Conservation (phyloP, 2,113 vertebrate genomes). For the Engraulis encrasicolus region DNA sequence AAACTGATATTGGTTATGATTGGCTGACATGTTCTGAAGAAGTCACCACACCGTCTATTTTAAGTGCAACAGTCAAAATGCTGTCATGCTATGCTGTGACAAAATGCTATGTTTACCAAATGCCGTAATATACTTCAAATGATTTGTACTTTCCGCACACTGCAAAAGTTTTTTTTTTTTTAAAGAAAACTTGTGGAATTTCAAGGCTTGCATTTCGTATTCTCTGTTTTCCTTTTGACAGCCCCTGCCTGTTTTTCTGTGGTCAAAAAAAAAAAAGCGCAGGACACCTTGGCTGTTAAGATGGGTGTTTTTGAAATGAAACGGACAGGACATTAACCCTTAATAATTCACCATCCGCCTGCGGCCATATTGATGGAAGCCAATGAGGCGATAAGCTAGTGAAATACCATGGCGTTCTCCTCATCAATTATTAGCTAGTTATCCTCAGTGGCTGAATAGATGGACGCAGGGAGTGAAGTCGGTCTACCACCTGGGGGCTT, state of each 20-base stretch:
- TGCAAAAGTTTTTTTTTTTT: too few relatives aligned
- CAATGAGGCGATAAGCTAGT: conserved; percentile 47
- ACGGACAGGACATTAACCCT: conserved; percentile 42
- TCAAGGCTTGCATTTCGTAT: neutral
- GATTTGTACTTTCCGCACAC: neutral
- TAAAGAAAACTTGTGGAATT: neutral
- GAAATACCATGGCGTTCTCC: conserved; percentile 47
- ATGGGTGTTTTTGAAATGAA: conserved; percentile 38
- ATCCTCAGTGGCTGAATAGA: conserved; percentile 42
- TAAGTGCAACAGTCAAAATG: neutral
- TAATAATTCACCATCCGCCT: conserved; percentile 57
- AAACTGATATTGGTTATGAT: neutral
- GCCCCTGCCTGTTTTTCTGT: neutral
- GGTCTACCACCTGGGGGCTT: conserved; percentile 34
- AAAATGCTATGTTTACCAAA: neutral
- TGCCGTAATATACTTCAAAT: neutral
- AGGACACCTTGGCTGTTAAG: conserved; percentile 35
- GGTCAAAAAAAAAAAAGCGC: neutral
- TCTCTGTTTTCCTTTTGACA: neutral
- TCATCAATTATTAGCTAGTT: conserved; percentile 61
- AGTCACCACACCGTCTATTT: neutral
- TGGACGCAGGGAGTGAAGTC: conserved; percentile 49
- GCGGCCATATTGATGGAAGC: conserved; percentile 48
- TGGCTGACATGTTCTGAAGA: neutral
- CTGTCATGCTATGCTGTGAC: too few relatives aligned